A percentile compares a stretch with the other conserved stretches of the same genome.
Evolutionary conservation across 2,888 invertebrate species (phyloP).

Genomic region (Agonopterix subpropinquella): DNA sequence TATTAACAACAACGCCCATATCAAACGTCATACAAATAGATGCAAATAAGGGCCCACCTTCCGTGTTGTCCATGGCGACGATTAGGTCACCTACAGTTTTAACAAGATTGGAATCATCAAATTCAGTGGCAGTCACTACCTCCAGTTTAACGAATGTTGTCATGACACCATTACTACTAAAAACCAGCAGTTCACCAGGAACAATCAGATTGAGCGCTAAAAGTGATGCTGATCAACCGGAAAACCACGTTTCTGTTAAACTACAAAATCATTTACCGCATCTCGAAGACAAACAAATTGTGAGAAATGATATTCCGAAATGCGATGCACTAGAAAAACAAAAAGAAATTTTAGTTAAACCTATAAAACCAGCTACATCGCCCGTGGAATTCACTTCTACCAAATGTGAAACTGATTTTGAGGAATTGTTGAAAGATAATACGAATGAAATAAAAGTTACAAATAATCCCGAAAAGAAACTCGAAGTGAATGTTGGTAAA

Average conservation of each 20-base stretch:
- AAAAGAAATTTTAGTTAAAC: slow-evolving; percentile 14
- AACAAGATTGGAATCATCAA: slow-evolving; percentile 46
- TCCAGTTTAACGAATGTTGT: slow-evolving; percentile 47
- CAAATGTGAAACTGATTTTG: slow-evolving; percentile 69
- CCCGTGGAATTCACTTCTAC: slow-evolving; percentile 25
- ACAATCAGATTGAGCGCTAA: slow-evolving; percentile 40
- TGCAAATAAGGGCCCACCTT: slow-evolving; percentile 43
- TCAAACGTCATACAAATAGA: slow-evolving; percentile 53
- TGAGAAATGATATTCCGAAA: slow-evolving; percentile 16
- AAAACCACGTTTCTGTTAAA: slow-evolving; percentile 12
- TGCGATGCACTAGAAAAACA: slow-evolving; percentile 25
- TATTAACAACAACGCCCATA: slow-evolving; percentile 45
- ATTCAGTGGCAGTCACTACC: slow-evolving; percentile 38
- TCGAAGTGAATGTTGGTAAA: slow-evolving; percentile 60
- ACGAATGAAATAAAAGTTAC: slow-evolving; percentile 67
- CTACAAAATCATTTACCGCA: slow-evolving; percentile 22
- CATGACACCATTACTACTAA: slow-evolving; percentile 54
- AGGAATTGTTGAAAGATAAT: slow-evolving; percentile 66
- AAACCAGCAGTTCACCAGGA: slow-evolving; percentile 35
- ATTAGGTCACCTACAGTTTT: slow-evolving; percentile 50
- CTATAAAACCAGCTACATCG: slow-evolving; percentile 16
- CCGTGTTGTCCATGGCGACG: slow-evolving; percentile 57
- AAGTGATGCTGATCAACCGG: slow-evolving; percentile 32
- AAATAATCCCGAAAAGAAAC: slow-evolving; percentile 57
- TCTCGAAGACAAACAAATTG: slow-evolving; percentile 18